Evolutionary conservation across 2,113 vertebrate genomes (phyloP), one percentile per base, ranked within the genome.

Genomic region (Glaucidium brasilianum): DNA sequence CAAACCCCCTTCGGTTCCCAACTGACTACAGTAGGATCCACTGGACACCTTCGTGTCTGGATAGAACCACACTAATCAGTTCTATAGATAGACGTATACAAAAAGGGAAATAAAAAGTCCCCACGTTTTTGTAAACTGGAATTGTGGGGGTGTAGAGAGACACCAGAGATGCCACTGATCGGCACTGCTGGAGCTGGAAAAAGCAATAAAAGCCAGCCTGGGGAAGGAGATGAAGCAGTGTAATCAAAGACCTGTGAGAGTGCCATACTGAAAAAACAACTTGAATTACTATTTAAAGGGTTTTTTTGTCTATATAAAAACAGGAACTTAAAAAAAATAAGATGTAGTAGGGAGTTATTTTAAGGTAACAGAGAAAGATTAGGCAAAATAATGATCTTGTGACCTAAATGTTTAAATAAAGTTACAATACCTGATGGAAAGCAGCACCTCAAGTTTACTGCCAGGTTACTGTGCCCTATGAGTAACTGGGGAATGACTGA

Each of bases 11-110:
- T 41, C 10, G 27, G 32, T 27, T 47, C 9, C 0, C 5, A 17
- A 14, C 10, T 12, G 21, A 11, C 29, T 2, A 5, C 69, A 21
- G 62, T 2, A 19, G 10, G 64, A 34, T 10, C 55, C 69, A 12
- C 0, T 12, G 52, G n/a, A 21, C 63, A 69, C 10, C 62, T 32
- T 26, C 81, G 7, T 1, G 1, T 37, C 18, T 7, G 8, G 64
- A n/a, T 30, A 20, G 0, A 60, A 25, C n/a, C 32, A 15, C n/a
- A 3, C 6, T 6, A 5, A 12, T 15, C 6, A 29, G 37, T 23
- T 47, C 72, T 25, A 21, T 1, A 34, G 55, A 41, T 9, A 68
- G 68, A 37, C 17, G 37, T 1, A 10, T 5, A 47, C 5, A 39
- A n/a, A 41, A 26, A 35, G 43, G 5, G 32, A 68, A 78, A 67